phyloP scores from a whole-genome alignment of 1,140 invertebrate genomes.

The Bursaphelenchus mucronatus region DNA sequence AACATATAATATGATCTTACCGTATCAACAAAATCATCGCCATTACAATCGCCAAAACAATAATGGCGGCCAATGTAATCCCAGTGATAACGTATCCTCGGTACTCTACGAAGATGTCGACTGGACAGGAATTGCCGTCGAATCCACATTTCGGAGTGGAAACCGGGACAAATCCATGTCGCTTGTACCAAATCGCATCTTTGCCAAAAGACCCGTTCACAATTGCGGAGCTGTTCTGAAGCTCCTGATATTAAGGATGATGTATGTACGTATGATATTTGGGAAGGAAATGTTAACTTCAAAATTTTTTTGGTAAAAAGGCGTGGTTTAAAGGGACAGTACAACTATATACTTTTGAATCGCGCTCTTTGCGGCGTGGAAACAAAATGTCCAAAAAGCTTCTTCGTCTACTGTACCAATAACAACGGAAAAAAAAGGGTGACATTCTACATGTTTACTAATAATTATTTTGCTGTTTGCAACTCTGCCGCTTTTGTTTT shows the following conservation, averaged over 20 bases:
- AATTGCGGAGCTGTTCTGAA: slow-evolving; percentile 21
- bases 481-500: no score
- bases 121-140: slow-evolving; percentile 27
- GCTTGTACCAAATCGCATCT: slow-evolving; percentile 13
- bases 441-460: no score
- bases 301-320: no score
- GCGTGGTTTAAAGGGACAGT: no score
- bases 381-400: no score
- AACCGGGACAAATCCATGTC: slow-evolving; percentile 11
- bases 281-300: no score
- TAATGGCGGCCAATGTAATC: slow-evolving; percentile 16
- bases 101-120: slow-evolving; percentile 27
- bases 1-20: background rate
- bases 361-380: no score
- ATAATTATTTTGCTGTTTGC: no score
- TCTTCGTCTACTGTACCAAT: no score
- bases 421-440: no score
- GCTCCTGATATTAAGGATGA: slow-evolving; percentile 5
- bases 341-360: no score
- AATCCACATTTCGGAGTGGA: slow-evolving; percentile 32
- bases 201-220: slow-evolving; percentile 1
- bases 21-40: background rate
- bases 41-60: slow-evolving; percentile 10
- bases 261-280: no score
- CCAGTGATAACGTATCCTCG: slow-evolving; percentile 28